Evolutionary conservation across 2,888 invertebrate genomes (phyloP), one percentile per base, ranked within the genome.

Genomic region (Cetonia aurata): DNA sequence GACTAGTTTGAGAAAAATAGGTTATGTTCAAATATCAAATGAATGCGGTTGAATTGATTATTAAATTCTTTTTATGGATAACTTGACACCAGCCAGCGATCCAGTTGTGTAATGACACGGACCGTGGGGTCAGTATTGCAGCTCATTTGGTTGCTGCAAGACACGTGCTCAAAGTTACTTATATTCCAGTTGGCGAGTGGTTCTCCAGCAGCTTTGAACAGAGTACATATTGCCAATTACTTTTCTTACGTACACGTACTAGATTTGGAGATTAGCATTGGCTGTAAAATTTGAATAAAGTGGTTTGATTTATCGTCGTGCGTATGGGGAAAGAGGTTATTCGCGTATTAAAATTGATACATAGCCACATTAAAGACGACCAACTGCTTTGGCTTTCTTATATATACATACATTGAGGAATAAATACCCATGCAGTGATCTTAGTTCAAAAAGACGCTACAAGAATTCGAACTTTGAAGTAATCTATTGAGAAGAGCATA

Each of bases 21-120:
- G n/a, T n/a, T 50, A n/a, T 56, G 62, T 25, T 31, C n/a, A 46
- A 60, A 31, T 46, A 60, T 60, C 60, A 15, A 25, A 65, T 65
- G 50, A 41, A 65, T 50, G 62, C 62, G 62, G 37, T 33, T 65
- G 62, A 50, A 65, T 65, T 65, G 62, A 65, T 65, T 50, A 65
- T 65, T 50, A 65, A 65, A 65, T 65, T 65, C 62, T 65, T 65
- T 65, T 65, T 50, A 65, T 65, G 62, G 50, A 65, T 65, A 65
- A 65, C 62, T 17, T 65, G 52, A 65, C 62, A 50, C 62, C 52
- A 37, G 62, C 62, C 37, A 50, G 62, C 50, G 48, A 65, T 50
- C 50, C 50, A 50, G 62, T 65, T 65, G 50, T 50, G 62, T 37
- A 65, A 65, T 50, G 62, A 65, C 62, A 65, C 37, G 37, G 62